A percentile compares a stretch with the other conserved stretches of the same genome.
Conservation (phyloP, 1,140 invertebrate genomes). For the Drosophila tropicalis region DNA sequence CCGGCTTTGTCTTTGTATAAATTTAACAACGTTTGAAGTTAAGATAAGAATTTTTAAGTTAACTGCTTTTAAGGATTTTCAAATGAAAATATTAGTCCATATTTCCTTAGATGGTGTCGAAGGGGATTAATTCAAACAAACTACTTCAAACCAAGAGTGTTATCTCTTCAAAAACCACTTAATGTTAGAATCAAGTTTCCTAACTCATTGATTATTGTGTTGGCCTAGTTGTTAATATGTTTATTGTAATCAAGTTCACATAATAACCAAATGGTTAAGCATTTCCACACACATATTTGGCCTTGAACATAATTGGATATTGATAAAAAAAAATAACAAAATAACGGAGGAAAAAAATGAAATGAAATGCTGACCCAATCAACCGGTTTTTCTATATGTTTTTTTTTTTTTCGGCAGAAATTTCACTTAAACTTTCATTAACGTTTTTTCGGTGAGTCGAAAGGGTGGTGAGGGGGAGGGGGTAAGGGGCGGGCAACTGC, state of each 20-base stretch:
- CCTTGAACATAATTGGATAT: conserved; percentile 67
- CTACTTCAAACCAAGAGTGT: not conserved
- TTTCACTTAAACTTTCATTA: conserved; percentile 80
- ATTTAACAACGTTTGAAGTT: too few relatives aligned
- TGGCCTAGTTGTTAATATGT: conserved; percentile 3
- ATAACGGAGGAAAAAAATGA: conserved; percentile 28
- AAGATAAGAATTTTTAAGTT: too few relatives aligned
- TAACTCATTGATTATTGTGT: not conserved
- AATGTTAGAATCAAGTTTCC: not conserved
- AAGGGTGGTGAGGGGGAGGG: not conserved
- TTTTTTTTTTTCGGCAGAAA: conserved; percentile 43
- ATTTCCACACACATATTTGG: conserved; percentile 46
- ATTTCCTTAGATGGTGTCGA: too few relatives aligned
- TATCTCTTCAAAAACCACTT: not conserved
- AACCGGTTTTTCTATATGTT: conserved; percentile 56
- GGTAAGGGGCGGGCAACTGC: conserved; percentile 13
- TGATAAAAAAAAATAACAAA: conserved; percentile 1
- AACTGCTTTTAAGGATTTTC: too few relatives aligned
- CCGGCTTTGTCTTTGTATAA: too few relatives aligned
- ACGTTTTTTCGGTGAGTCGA: conserved; percentile 16
- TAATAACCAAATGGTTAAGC: conserved; percentile 16
- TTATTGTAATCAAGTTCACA: not conserved
- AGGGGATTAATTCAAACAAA: too few relatives aligned
- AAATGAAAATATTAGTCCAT: too few relatives aligned
- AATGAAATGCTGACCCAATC: conserved; percentile 47